A percentile compares a stretch with the other conserved stretches of the same genome.
Evolutionary conservation across 2,113 vertebrate genomes (phyloP).

Genomic region (Corydoras sp.): DNA sequence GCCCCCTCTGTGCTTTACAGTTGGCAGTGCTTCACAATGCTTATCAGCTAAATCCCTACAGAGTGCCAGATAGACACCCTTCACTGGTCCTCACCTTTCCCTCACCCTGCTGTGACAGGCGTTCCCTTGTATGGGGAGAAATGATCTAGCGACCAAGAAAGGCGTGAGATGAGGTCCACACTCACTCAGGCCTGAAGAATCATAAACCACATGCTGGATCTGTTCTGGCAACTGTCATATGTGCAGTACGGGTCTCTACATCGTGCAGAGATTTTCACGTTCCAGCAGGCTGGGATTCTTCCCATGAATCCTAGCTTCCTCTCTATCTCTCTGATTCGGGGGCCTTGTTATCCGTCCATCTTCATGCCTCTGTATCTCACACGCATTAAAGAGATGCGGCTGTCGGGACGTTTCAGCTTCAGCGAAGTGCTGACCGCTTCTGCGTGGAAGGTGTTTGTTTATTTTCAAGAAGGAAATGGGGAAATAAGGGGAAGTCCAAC

Average conservation of each 20-base stretch:
- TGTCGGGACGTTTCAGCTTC: neutral
- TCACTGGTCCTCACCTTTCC: conserved; percentile 17
- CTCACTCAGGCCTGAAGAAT: conserved; percentile 22
- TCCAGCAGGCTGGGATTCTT: neutral
- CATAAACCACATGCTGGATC: conserved; percentile 50
- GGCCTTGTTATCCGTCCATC: neutral
- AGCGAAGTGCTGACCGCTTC: conserved; percentile 35
- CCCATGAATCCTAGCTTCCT: neutral
- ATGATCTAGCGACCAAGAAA: neutral
- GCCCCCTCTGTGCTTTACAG: no score
- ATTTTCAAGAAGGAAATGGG: conserved; percentile 54
- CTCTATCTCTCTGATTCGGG: no score
- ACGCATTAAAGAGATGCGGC: no score
- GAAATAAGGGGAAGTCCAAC: conserved; percentile 47
- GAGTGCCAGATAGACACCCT: neutral
- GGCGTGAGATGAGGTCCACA: conserved; percentile 13
- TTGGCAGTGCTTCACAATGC: no score
- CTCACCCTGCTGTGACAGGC: conserved; percentile 19
- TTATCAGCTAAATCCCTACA: no score
- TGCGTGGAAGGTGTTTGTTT: conserved; percentile 49
- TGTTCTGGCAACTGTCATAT: conserved; percentile 54
- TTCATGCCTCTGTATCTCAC: no score
- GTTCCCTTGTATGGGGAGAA: conserved; percentile 28
- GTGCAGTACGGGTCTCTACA: conserved; percentile 46
- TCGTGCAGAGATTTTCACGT: conserved; percentile 4